Evolutionary conservation across 2,113 vertebrate genomes (phyloP), one percentile per base, ranked within the genome.

Genomic region (Austrofundulus limnaeus): DNA sequence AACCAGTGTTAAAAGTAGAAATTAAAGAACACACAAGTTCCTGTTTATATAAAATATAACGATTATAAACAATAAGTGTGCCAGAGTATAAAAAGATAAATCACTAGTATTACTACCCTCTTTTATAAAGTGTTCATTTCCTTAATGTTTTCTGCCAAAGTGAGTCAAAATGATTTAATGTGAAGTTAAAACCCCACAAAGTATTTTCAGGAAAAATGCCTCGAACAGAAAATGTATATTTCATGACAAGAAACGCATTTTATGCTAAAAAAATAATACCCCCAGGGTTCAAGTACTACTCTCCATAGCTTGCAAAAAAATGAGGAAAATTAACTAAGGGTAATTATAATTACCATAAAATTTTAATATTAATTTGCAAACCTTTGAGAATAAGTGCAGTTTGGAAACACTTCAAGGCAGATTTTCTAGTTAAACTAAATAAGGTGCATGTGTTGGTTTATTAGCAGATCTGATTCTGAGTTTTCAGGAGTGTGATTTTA

Each of bases 321-420:
- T 68, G 31, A 8, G 23, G 57, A 69, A 38, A 54, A 67, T 57
- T 3, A 71, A 60, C 46, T 13, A 43, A 43, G 63, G 23, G 46
- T 74, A 60, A 82, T 77, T 76, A 78, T 62, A 53, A 82, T 87
- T 87, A 80, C 38, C 81, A 87, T 87, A 41, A 65, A 16, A 75
- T 82, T 84, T 80, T 43, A 74, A 78, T 75, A 71, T 78, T 82
- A 62, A 85, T 82, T 51, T 66, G 50, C 70, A 28, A 65, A 46
- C 28, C 46, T 61, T 49, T 64, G 41, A 41, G 52, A 58, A 9
- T 17, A 20, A 10, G 10, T 23, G 56, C 41, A 49, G 50, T 77
- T 61, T 66, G 41, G 61, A 46, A 61, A 55, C 31, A 57, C 57
- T 70, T 20, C 8, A 17, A 16, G 20, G 37, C 37, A 17, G 19